These are phyloP conservation scores for Physeter macrocephalus DNA, from an alignment of 2,113 vertebrate species.

Conservation along the genomic window DNA sequence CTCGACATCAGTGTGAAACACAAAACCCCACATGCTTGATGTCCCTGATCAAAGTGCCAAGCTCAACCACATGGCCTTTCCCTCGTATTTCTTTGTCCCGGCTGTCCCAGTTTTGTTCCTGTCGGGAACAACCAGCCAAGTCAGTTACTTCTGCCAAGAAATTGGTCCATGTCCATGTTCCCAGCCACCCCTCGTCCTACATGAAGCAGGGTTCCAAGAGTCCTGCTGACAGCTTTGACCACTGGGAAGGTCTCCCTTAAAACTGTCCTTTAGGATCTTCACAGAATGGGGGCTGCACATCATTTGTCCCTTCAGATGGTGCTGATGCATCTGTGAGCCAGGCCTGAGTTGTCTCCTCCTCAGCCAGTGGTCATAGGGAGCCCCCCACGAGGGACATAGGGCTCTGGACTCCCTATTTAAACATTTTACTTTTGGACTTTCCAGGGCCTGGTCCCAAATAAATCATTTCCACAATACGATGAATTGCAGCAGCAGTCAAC, in stretches of 20 bases:
- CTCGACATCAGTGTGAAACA: not conserved
- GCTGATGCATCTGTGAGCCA: not conserved
- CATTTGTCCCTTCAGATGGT: not conserved
- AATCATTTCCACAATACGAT: not conserved
- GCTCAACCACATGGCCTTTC: not conserved
- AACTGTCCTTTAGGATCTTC: not conserved
- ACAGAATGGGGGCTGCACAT: no score
- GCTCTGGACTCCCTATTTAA: not conserved
- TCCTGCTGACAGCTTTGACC: not conserved
- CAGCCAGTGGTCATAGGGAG: not conserved
- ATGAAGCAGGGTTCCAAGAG: no score
- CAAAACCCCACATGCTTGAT: not conserved
- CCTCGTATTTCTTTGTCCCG: not conserved
- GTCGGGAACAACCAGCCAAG: not conserved
- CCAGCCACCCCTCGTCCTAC: not conserved
- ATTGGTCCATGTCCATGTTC: no score
- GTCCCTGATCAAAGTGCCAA: not conserved
- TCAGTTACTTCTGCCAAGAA: not conserved
- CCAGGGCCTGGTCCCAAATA: not conserved
- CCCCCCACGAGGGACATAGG: not conserved
- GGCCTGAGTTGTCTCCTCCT: not conserved
- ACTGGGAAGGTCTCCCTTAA: not conserved
- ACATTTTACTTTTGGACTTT: not conserved
- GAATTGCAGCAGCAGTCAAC: not conserved
- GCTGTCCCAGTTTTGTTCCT: not conserved